Evolutionary conservation across 2,888 invertebrate species (phyloP), one percentile per base, ranked within the genome.

Genomic region (Maniola hyperantus): DNA sequence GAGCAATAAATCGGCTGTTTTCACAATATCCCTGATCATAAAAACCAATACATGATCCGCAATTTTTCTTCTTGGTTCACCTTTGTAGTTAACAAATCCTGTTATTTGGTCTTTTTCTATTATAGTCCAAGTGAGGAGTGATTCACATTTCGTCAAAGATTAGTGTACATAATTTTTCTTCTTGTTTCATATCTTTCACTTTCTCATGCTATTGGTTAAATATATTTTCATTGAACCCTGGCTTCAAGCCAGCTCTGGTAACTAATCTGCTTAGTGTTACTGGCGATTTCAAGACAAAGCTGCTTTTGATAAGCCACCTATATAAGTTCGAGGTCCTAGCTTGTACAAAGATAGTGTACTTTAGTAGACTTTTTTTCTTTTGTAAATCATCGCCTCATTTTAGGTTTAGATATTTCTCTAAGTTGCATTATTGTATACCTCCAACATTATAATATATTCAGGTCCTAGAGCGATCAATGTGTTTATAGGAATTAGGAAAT

Each of bases 361-460:
- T 48, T 18, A 48, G 7, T 18, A n/a, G n/a, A n/a, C n/a, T 48
- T 48, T 4, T 48, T 18, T 15, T 48, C 48, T 48, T 48, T 48
- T 8, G 15, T 48, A 6, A 48, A 48, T 18, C 48, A 18, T 18
- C 48, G 6, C 7, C 48, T 18, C 48, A 48, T 48, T 48, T 48
- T 48, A 18, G 48, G 48, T 48, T 48, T 48, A 48, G 8, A 7
- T 18, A 48, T 18, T 48, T 48, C 48, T 18, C 48, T 18, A 48
- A 48, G 18, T 18, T 48, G 48, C 48, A 48, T 48, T 6, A 18
- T 18, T 48, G 48, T 48, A 18, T 64, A 48, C 64, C 67, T 46
- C 67, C 67, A 67, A 64, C 48, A 59, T 64, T 64, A 64, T 67
- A 67, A 15, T n/a, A n/a, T n/a, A 64, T 46, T 64, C 67, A 67